These are phyloP conservation scores for Helicoverpa zea DNA, from an alignment of 1,140 invertebrate genomes.

Conservation along the genomic window DNA sequence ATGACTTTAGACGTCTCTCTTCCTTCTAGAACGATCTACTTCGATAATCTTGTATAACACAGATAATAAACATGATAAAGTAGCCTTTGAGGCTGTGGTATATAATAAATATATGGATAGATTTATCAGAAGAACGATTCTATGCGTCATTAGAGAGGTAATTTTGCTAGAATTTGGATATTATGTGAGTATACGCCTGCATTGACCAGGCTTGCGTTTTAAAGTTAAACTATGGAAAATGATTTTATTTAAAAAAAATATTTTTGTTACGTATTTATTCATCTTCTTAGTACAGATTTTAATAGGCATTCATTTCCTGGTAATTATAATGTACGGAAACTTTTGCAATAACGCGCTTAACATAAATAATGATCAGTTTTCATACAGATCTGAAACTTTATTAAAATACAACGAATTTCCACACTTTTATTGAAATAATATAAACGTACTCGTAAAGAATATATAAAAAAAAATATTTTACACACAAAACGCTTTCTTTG, in stretches of 20 bases:
- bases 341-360: too few species aligned
- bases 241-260: background rate
- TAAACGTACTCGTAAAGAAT: too few species aligned
- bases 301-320: too few species aligned
- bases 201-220: constrained; percentile 10
- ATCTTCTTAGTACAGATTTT: too few species aligned
- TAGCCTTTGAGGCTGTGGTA: constrained; percentile 76
- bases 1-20: constrained; percentile 71
- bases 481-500: background rate
- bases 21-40: constrained; percentile 57
- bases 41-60: constrained; percentile 53
- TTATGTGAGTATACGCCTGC: background rate
- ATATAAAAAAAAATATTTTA: background rate
- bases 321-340: too few species aligned
- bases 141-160: constrained; percentile 16
- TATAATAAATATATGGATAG: constrained; percentile 50
- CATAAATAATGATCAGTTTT: too few species aligned
- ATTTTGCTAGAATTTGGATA: constrained; percentile 24
- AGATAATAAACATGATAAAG: constrained; percentile 55
- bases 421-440: too few species aligned
- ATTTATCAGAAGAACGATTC: constrained; percentile 40
- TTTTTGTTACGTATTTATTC: background rate
- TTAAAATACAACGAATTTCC: background rate
- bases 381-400: too few species aligned
- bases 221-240: background rate